Evolutionary conservation across 2,888 invertebrate species (phyloP).

Genomic region (Patella depressa): DNA sequence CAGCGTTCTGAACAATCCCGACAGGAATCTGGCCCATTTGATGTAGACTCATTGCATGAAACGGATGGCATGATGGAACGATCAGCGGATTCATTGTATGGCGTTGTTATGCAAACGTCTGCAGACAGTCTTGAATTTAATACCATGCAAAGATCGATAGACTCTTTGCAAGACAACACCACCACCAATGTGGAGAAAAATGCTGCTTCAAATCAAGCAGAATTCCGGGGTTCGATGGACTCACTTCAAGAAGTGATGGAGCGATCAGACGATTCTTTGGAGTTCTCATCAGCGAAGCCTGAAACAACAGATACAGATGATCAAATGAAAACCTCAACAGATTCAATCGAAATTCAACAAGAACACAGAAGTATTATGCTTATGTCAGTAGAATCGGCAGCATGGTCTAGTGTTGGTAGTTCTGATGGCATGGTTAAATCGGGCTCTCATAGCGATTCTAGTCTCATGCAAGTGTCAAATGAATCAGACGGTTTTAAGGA

Average conservation of each 20-base stretch:
- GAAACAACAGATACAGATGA: slow-evolving; percentile 37
- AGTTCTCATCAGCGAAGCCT: slow-evolving; percentile 34
- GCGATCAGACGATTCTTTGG: slow-evolving; percentile 58
- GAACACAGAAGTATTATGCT: slow-evolving; percentile 34
- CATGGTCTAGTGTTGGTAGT: slow-evolving; percentile 59
- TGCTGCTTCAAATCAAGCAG: neutral
- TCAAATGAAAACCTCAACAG: slow-evolving; percentile 51
- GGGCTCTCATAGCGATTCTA: slow-evolving; percentile 57
- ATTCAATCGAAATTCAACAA: slow-evolving; percentile 30
- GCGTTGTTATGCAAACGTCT: slow-evolving; percentile 48
- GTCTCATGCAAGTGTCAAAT: slow-evolving; percentile 67
- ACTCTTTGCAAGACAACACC: slow-evolving; percentile 40
- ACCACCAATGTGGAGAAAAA: neutral
- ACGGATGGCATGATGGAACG: slow-evolving; percentile 43
- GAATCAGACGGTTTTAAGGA: slow-evolving; percentile 59
- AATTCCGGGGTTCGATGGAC: slow-evolving; percentile 30
- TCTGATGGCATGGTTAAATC: slow-evolving; percentile 56
- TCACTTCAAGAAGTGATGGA: slow-evolving; percentile 54
- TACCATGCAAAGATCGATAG: slow-evolving; percentile 59
- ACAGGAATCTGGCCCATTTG: slow-evolving; percentile 39
- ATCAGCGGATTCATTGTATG: slow-evolving; percentile 41
- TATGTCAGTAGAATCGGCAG: slow-evolving; percentile 43
- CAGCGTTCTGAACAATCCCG: slow-evolving; percentile 41
- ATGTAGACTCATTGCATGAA: slow-evolving; percentile 42
- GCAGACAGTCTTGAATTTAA: slow-evolving; percentile 57